These are phyloP conservation scores for Hydrocynus forskahlii DNA, from an alignment of 2,797 vertebrate species.

Conservation along the genomic window DNA sequence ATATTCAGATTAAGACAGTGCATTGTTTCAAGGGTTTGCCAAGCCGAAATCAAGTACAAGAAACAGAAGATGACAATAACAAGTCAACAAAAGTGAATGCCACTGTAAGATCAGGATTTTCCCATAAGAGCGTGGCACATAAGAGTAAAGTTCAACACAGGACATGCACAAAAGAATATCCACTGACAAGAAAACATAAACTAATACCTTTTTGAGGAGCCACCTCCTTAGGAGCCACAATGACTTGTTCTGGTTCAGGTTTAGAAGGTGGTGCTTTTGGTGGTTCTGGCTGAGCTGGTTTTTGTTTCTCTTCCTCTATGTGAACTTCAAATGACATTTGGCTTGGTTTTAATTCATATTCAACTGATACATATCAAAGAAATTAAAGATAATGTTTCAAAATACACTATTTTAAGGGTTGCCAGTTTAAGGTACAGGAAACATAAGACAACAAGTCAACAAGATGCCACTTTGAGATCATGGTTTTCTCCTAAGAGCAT, in stretches of 20 bases:
- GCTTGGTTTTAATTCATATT: slow-evolving; percentile 56
- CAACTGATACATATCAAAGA: slow-evolving; percentile 45
- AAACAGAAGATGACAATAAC: slow-evolving; percentile 21
- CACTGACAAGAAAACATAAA: slow-evolving; percentile 14
- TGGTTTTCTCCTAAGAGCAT: slow-evolving; percentile 28
- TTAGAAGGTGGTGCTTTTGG: slow-evolving; percentile 54
- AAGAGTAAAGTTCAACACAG: slow-evolving; percentile 15
- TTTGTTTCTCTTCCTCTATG: slow-evolving; percentile 78
- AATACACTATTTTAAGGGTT: slow-evolving; percentile 31
- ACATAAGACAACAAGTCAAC: slow-evolving; percentile 2
- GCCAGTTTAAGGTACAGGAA: neutral
- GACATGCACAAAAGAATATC: slow-evolving; percentile 25
- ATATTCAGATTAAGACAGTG: slow-evolving; percentile 32
- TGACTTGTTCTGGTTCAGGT: slow-evolving; percentile 53
- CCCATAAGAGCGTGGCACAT: slow-evolving; percentile 44
- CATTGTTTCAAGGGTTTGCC: slow-evolving; percentile 27
- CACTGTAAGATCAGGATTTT: slow-evolving; percentile 28
- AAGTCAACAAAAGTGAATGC: slow-evolving; percentile 8
- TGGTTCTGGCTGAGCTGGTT: slow-evolving; percentile 65
- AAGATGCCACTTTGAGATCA: slow-evolving; percentile 33
- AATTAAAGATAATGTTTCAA: neutral
- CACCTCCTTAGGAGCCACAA: slow-evolving; percentile 72
- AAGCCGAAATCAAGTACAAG: neutral
- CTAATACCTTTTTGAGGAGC: slow-evolving; percentile 68
- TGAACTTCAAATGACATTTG: slow-evolving; percentile 82